Base-by-base conservation (phyloP, 2,113 vertebrate genomes). In the Genyomyrus donnyi region DNA sequence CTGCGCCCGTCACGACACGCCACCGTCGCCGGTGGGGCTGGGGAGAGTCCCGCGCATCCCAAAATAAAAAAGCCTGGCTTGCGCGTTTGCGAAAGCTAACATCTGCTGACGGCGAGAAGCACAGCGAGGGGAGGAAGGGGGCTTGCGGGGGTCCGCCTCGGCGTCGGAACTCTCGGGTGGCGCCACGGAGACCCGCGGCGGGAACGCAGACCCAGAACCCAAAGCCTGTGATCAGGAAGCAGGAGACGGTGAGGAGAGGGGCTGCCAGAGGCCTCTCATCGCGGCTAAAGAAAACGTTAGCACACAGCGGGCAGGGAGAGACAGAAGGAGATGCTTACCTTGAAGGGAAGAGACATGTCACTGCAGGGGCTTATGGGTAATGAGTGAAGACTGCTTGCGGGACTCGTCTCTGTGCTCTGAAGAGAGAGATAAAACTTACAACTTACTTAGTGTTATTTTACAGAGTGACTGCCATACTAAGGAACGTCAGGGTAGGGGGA, bases 341-440 rank as follows among this genome's bases (percentile, higher is more conserved):
- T 99, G 90, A 98, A 97, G 91, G 96, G 96, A 17, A 96, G 91
- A 0, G 97, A 97, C 91, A 97, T 98, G 91, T 99, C 98, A 53
- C 97, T 96, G 93, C 97, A 97, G 58, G 98, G 98, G 92, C 98
- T 99, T 85, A 98, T 97, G 83, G 98, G 98, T 91, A 99, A 96
- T 15, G 98, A 99, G 27, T 97, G 92, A 49, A 96, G 97, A 94
- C 98, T 99, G 92, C 97, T 97, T n/a, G 97, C 97, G 89, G 98
- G 98, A 91, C 98, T 99, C 89, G 97, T 96, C 91, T 99, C 98
- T 0, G 96, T 89, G 92, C 98, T 99, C 98, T 99, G 96, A 85
- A 94, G 95, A 89, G 91, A 89, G 94, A 88, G 91, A 88, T 90
- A 91, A 92, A 85, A 49, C 24, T 49, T 49, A 49, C 42, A 39